Evolutionary conservation across 1,140 invertebrate genomes (phyloP), one percentile per base, ranked within the genome.

Genomic region (Eriocheir sinensis): DNA sequence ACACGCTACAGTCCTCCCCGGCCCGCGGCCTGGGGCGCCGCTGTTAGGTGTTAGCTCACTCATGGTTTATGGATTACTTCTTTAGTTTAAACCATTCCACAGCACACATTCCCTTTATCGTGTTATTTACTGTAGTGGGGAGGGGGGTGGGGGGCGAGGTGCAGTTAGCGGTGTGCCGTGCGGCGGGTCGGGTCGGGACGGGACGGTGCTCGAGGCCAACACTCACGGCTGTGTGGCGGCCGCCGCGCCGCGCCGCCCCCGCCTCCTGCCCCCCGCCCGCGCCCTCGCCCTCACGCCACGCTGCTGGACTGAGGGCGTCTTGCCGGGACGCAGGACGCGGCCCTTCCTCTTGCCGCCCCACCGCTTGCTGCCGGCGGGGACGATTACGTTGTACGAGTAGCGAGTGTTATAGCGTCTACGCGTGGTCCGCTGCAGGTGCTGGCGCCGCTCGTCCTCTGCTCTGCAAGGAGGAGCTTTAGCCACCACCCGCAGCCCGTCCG

Each of bases 151-250:
- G 4, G 53, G 53, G 27, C 53, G 53, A 60, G 53, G 53, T 60
- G 53, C 53, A 15, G 53, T 60, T 60, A 60, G 17, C 53, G 21
- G 53, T 21, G 4, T 60, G 53, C 53, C 53, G 53, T 60, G 53
- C 53, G 53, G 53, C 53, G 53, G 53, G 53, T 60, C 9, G 53
- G 2, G 53, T 6, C 2, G 53, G 53, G 53, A 60, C 53, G 53
- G 53, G 53, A 60, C 53, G 53, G 53, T 60, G n/a, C n/a, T n/a
- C n/a, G 53, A 60, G 53, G 53, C 53, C 53, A 60, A 60, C 53
- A 60, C 53, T 60, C 53, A 60, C 53, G 27, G 53, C 2, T 60
- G 53, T 60, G 53, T 60, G 53, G 21, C 21, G 53, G 53, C 9
- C 27, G 53, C 21, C 53, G 53, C 53, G 53, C 53, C 53, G 53